Conservation (phyloP, 2,113 vertebrate species). For the Nothobranchius kuhntae region DNA sequence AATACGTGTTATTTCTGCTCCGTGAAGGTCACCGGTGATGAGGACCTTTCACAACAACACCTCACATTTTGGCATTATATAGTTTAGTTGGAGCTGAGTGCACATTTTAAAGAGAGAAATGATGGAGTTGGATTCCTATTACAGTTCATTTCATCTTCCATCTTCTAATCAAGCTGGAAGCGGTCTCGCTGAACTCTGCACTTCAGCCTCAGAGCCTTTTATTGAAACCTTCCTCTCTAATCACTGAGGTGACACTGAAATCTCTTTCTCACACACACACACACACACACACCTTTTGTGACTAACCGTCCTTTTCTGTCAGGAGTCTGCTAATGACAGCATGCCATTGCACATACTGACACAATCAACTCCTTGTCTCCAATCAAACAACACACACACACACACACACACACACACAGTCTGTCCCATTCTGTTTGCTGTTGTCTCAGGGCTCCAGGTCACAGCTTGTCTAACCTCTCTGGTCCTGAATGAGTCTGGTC, state of each 20-base stretch:
- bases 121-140: slow-evolving; percentile 40
- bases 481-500: slow-evolving; percentile 32
- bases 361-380: slow-evolving; percentile 27
- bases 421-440: slow-evolving; percentile 41
- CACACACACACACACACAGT: too few species aligned
- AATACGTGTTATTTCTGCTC: too few species aligned
- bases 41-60: neutral
- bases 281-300: slow-evolving; percentile 34
- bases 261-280: slow-evolving; percentile 10
- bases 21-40: slow-evolving; percentile 18
- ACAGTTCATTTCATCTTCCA: slow-evolving; percentile 27
- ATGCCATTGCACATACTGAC: slow-evolving; percentile 28
- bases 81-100: slow-evolving; percentile 6
- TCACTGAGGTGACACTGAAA: slow-evolving; percentile 27
- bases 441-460: slow-evolving; percentile 24
- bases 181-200: slow-evolving; percentile 16
- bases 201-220: slow-evolving; percentile 37
- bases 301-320: slow-evolving; percentile 16
- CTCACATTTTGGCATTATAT: slow-evolving; percentile 17
- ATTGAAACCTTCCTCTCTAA: slow-evolving; percentile 52
- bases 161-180: slow-evolving; percentile 50
- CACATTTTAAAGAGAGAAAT: slow-evolving; percentile 31
- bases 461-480: slow-evolving; percentile 26
- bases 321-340: slow-evolving; percentile 49
- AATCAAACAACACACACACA: slow-evolving; percentile 26